phyloP scores from a whole-genome alignment of 2,797 vertebrate genomes.

The Delichon dasypus region DNA sequence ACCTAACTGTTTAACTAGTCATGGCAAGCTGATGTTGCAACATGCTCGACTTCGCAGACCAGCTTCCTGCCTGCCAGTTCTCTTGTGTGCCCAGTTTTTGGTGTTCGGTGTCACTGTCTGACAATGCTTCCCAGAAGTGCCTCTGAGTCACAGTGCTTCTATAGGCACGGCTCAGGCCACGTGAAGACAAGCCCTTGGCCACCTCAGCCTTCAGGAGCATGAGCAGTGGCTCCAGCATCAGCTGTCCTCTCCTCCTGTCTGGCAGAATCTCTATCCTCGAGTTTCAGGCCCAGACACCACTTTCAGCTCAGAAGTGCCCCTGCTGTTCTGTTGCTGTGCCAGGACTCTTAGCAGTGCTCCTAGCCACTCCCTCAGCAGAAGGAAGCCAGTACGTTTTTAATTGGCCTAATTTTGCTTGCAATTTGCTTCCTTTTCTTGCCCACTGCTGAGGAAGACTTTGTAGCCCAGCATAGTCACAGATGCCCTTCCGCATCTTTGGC shows the following conservation, averaged over 20 bases:
- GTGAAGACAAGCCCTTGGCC: fast-evolving
- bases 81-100: fast-evolving
- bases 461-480: background rate
- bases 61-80: background rate
- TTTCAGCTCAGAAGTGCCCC: background rate
- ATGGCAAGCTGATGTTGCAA: background rate
- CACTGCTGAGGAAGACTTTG: background rate
- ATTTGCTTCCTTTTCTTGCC: background rate
- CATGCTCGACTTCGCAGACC: background rate
- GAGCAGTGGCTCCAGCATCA: fast-evolving
- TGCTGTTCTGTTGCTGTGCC: background rate
- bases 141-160: background rate
- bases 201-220: fast-evolving
- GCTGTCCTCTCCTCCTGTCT: background rate
- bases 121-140: background rate
- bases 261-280: background rate
- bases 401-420: background rate
- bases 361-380: background rate
- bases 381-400: background rate
- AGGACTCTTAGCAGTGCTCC: background rate
- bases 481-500: background rate
- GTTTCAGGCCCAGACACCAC: background rate
- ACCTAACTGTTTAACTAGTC: background rate
- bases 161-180: fast-evolving
- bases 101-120: background rate